Base-by-base conservation (phyloP, 2,888 invertebrate genomes). In the Papilio elwesi region DNA sequence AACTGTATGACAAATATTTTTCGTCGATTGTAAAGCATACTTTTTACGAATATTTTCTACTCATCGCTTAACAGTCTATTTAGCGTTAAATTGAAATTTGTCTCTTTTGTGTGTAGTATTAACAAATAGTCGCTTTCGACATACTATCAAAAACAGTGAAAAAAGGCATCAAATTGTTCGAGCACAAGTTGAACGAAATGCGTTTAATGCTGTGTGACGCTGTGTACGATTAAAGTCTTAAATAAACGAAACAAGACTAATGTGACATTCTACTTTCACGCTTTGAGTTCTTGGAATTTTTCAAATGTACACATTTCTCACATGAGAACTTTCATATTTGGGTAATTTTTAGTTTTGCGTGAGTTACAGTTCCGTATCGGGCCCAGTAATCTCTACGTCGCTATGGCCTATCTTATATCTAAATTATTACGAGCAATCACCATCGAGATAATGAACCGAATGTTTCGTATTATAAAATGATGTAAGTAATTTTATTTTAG, bases 11-110 rank as follows among this genome's bases (percentile, higher is more conserved):
- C 53, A 13, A 12, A 36, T 13, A 57, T 26, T 59, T 57, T 38
- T 38, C n/a, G 15, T 62, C 43, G 5, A 1, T 43, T 43, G 15
- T 62, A 62, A 15, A 62, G 59, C 43, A 38, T 43, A n/a, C n/a
- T 62, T 62, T 62, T 62, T 59, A 13, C 59, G 15, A 62, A 43
- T 11, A 62, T 62, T n/a, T 62, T 68, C 49, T 26, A 68, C 68
- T 57, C 68, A 48, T 57, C 68, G 57, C 57, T 68, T 13, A 68
- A 47, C 48, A 48, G 3, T 13, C 15, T 67, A 38, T 43, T 12
- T 68, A 26, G 36, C 57, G 16, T 13, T 15, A 10, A 62, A 15
- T 5, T 62, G 38, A 43, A 59, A 43, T 62, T 36, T 43, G 43
- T 38, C 59, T 59, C 38, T 59, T 62, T 62, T 62, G 43, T 62